A percentile compares a stretch with the other conserved stretches of the same genome.
These are phyloP conservation scores for Lagodon rhomboides DNA, from an alignment of 2,797 vertebrate genomes.

Conservation along the genomic window DNA sequence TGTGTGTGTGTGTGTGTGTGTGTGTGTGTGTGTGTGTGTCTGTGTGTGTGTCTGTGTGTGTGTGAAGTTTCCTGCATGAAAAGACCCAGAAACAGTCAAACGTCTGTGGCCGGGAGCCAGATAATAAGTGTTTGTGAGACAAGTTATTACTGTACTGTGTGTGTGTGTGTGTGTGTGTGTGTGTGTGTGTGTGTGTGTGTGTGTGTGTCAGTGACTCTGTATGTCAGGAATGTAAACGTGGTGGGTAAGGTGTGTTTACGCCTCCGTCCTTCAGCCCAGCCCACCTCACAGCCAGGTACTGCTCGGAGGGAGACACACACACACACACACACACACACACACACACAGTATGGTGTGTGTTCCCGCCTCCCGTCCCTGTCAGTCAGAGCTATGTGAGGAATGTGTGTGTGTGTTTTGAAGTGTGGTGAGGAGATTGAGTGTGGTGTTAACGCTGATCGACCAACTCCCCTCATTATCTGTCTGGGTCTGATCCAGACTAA, in stretches of 20 bases:
- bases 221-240: slow-evolving; percentile 55
- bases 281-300: slow-evolving; percentile 43
- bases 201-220: slow-evolving; percentile 22
- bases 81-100: slow-evolving; percentile 3
- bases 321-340: slow-evolving; percentile 33
- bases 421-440: neutral
- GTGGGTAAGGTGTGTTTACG: slow-evolving; percentile 43
- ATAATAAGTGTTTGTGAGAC: slow-evolving; percentile 23
- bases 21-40: slow-evolving; percentile 15
- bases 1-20: neutral
- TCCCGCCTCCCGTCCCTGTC: slow-evolving; percentile 7
- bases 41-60: neutral
- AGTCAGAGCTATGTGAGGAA: slow-evolving; percentile 53
- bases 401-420: slow-evolving; percentile 46
- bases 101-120: neutral
- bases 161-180: slow-evolving; percentile 29
- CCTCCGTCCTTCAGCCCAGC: slow-evolving; percentile 26
- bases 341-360: slow-evolving; percentile 3
- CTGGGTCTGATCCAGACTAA: slow-evolving; percentile 44
- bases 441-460: slow-evolving; percentile 35
- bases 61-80: neutral
- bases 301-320: slow-evolving; percentile 29
- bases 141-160: slow-evolving; percentile 17
- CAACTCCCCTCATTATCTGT: slow-evolving; percentile 66
- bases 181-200: slow-evolving; percentile 38